Evolutionary conservation across 2,888 invertebrate genomes (phyloP).

Genomic region (Nymphalis polychloros): DNA sequence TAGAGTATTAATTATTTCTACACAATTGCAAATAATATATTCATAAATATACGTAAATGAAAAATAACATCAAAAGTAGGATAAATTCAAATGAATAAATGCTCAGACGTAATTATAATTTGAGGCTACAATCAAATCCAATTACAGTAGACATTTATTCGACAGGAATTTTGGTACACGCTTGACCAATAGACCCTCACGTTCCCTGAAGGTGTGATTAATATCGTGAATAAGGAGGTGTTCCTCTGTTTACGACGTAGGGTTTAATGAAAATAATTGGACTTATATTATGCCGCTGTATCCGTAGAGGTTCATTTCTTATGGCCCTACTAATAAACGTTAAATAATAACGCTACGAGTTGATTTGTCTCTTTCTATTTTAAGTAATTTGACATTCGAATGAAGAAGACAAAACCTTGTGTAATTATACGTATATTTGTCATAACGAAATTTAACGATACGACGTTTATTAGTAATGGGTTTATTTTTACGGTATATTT

Average conservation of each 20-base stretch:
- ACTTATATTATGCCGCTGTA: neutral
- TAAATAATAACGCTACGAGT: too few relatives aligned
- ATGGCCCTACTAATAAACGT: too few relatives aligned
- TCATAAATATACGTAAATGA: neutral
- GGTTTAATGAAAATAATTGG: constrained; percentile 2
- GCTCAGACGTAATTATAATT: neutral
- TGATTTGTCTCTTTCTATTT: too few relatives aligned
- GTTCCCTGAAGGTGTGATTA: constrained; percentile 36
- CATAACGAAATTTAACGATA: too few relatives aligned
- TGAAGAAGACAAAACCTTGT: too few relatives aligned
- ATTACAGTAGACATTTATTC: neutral
- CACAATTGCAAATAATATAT: too few relatives aligned
- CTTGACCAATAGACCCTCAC: constrained; percentile 21
- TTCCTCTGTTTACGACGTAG: neutral
- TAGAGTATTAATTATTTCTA: too few relatives aligned
- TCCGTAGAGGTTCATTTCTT: too few relatives aligned
- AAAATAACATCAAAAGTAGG: neutral
- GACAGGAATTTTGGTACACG: constrained; percentile 13
- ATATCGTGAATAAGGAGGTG: neutral
- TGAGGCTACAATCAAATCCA: neutral
- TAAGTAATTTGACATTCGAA: too few relatives aligned
- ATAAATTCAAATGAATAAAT: neutral
- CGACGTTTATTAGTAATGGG: too few relatives aligned
- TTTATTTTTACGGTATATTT: too few relatives aligned
- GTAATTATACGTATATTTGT: too few relatives aligned